Evolutionary conservation across 1,140 invertebrate species (phyloP).

Genomic region (Eriocheir sinensis): DNA sequence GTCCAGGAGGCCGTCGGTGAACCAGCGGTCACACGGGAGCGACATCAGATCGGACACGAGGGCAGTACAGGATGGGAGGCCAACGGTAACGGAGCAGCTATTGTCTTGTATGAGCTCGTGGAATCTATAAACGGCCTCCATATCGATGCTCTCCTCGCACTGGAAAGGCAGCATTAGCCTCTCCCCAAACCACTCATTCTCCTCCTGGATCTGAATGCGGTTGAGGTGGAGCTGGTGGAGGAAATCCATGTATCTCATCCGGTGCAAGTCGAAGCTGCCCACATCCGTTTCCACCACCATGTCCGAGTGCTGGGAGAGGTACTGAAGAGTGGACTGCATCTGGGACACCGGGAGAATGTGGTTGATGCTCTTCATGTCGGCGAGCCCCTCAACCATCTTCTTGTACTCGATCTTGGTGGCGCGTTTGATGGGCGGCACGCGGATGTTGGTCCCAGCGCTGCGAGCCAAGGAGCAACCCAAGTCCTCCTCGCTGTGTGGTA

Average conservation of each 20-base stretch:
- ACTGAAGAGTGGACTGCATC: slow-evolving; percentile 36
- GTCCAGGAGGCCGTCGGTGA: slow-evolving; percentile 37
- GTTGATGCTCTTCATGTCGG: slow-evolving; percentile 27
- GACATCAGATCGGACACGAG: slow-evolving; percentile 37
- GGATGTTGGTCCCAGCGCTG: slow-evolving; percentile 19
- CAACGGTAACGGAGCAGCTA: slow-evolving; percentile 7
- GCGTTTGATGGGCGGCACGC: not conserved
- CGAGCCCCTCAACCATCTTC: slow-evolving; percentile 3
- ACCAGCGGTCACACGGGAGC: slow-evolving; percentile 34
- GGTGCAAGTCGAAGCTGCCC: slow-evolving; percentile 39
- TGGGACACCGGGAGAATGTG: slow-evolving; percentile 32
- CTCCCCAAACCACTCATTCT: slow-evolving; percentile 45
- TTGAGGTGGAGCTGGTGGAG: slow-evolving; percentile 47
- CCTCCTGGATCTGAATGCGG: slow-evolving; percentile 35
- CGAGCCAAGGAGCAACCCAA: not conserved
- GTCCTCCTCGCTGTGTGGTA: not conserved
- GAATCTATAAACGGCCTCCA: slow-evolving; percentile 30
- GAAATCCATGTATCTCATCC: slow-evolving; percentile 51
- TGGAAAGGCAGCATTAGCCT: slow-evolving; percentile 17
- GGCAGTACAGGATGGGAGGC: not conserved
- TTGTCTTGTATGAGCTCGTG: slow-evolving; percentile 33
- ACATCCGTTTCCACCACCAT: slow-evolving; percentile 53
- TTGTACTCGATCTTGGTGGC: slow-evolving; percentile 51
- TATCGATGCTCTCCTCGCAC: slow-evolving; percentile 38
- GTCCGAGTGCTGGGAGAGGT: slow-evolving; percentile 30